A percentile compares a stretch with the other conserved stretches of the same genome.
These are phyloP conservation scores for Cheilosia scutellata DNA, from an alignment of 2,888 invertebrate genomes.

Conservation along the genomic window DNA sequence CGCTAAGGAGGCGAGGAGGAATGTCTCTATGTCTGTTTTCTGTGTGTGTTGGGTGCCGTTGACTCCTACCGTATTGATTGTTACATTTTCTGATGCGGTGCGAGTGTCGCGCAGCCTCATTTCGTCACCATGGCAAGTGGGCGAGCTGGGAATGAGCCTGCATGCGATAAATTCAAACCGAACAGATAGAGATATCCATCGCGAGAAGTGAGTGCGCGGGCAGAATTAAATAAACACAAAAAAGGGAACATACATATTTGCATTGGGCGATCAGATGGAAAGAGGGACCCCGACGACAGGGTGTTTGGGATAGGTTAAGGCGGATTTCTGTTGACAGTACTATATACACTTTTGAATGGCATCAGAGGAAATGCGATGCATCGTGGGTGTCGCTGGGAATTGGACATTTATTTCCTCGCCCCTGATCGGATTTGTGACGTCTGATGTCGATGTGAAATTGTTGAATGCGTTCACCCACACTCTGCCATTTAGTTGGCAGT, in stretches of 20 bases:
- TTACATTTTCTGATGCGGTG: slow-evolving; percentile 22
- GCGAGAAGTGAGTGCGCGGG: slow-evolving; percentile 44
- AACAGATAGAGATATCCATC: slow-evolving; percentile 70
- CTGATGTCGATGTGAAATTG: slow-evolving; percentile 9
- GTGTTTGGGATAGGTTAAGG: slow-evolving; percentile 16
- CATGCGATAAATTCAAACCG: slow-evolving; percentile 54
- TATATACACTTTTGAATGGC: not conserved
- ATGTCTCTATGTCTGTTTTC: not conserved
- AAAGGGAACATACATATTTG: slow-evolving; percentile 40
- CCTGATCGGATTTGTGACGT: slow-evolving; percentile 40
- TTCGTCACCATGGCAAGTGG: slow-evolving; percentile 58
- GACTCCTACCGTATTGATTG: slow-evolving; percentile 59
- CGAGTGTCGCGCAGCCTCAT: slow-evolving; percentile 53
- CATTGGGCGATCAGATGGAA: slow-evolving; percentile 18
- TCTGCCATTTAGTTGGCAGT: not conserved
- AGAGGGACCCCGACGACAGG: not conserved
- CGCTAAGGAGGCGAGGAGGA: slow-evolving; percentile 9
- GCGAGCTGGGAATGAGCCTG: slow-evolving; percentile 55
- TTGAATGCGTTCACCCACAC: slow-evolving; percentile 52
- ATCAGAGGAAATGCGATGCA: slow-evolving; percentile 27
- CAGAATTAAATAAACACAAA: slow-evolving; percentile 51
- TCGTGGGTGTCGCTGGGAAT: slow-evolving; percentile 41
- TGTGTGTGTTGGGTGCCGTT: slow-evolving; percentile 26
- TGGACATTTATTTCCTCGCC: slow-evolving; percentile 30
- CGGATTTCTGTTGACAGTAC: slow-evolving; percentile 56